A percentile compares a stretch with the other conserved stretches of the same genome.
These are phyloP conservation scores for Aphis gossypii DNA, from an alignment of 1,140 invertebrate species.

Conservation along the genomic window DNA sequence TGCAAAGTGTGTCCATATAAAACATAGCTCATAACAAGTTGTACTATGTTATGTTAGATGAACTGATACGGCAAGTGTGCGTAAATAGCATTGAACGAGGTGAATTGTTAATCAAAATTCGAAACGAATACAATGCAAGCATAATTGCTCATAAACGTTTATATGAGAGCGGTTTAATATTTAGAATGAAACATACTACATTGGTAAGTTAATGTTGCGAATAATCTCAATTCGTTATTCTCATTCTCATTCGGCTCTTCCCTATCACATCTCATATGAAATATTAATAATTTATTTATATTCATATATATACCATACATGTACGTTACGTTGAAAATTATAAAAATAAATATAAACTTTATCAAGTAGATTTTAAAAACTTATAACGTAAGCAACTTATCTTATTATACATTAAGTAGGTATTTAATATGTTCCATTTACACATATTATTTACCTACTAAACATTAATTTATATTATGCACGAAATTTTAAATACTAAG, in stretches of 20 bases:
- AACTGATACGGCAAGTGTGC: slow-evolving; percentile 4
- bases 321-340: too few relatives aligned
- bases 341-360: too few relatives aligned
- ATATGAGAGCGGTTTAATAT: not conserved
- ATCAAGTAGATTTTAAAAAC: too few relatives aligned
- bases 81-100: not conserved
- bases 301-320: not conserved
- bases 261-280: not conserved
- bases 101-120: not conserved
- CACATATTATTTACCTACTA: too few relatives aligned
- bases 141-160: not conserved
- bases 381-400: too few relatives aligned
- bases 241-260: not conserved
- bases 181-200: not conserved
- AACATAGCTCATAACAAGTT: not conserved
- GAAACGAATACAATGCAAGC: not conserved
- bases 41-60: not conserved
- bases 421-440: too few relatives aligned
- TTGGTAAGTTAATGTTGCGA: slow-evolving; percentile 22
- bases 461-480: too few relatives aligned
- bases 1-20: not conserved
- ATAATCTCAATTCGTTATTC: not conserved
- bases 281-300: not conserved
- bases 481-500: too few relatives aligned
- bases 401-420: too few relatives aligned